These are phyloP conservation scores for Loris lydekkerianus DNA, from an alignment of 2,797 vertebrate species.

Conservation along the genomic window DNA sequence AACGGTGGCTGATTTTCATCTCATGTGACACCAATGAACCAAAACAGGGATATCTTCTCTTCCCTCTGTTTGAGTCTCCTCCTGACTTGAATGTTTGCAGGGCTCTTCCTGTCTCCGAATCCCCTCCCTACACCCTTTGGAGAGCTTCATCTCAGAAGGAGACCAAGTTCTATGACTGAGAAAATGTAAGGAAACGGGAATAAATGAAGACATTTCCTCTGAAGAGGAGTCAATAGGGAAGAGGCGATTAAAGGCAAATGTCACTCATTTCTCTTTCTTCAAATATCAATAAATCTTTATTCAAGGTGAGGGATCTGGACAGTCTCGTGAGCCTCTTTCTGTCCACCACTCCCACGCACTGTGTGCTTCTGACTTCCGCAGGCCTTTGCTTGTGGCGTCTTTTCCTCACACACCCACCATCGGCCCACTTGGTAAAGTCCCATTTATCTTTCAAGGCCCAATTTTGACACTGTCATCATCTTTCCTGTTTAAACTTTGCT, in stretches of 20 bases:
- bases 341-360: not conserved
- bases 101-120: not conserved
- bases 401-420: not conserved
- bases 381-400: fast-evolving
- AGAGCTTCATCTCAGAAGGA: not conserved
- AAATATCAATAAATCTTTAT: not conserved
- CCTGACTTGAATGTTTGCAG: not conserved
- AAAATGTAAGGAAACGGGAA: not conserved
- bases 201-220: not conserved
- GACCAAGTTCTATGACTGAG: not conserved
- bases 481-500: not conserved
- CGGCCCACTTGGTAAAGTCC: no score
- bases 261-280: not conserved
- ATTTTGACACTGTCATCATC: not conserved
- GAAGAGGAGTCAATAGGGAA: not conserved
- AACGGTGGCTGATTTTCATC: not conserved
- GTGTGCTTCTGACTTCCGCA: fast-evolving
- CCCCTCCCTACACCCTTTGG: not conserved
- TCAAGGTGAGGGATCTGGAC: not conserved
- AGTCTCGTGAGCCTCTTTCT: not conserved
- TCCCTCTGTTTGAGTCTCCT: not conserved
- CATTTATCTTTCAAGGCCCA: not conserved
- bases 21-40: not conserved
- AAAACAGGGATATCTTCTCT: not conserved
- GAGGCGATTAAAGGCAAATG: not conserved